Conservation (phyloP, 2,797 vertebrate species). For the Pangasius macronema region DNA sequence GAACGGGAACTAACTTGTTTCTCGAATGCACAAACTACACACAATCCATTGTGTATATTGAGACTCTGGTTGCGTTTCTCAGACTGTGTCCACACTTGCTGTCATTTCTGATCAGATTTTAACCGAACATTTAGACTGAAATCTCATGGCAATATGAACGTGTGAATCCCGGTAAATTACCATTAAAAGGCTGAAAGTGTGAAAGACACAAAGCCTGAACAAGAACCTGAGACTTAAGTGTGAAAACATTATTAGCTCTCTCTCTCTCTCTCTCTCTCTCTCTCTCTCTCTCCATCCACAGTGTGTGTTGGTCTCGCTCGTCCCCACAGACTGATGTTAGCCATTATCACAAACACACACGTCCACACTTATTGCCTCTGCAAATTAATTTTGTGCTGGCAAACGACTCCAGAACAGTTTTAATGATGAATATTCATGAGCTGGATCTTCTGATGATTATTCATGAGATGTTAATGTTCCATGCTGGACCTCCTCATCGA, state of each 20-base stretch:
- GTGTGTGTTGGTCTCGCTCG: background rate
- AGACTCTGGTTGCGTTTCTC: background rate
- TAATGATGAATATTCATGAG: slow-evolving; percentile 3
- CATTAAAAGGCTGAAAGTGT: background rate
- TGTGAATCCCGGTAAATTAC: background rate
- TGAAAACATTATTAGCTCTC: background rate
- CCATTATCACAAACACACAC: slow-evolving; percentile 44
- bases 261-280: background rate
- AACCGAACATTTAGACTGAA: background rate
- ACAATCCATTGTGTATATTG: background rate
- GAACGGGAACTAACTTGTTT: background rate
- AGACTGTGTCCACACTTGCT: background rate
- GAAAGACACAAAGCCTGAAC: background rate
- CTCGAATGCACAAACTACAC: background rate
- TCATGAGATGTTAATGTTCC: slow-evolving; percentile 7
- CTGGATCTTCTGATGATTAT: slow-evolving; percentile 8
- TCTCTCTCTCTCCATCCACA: background rate
- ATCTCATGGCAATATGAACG: background rate
- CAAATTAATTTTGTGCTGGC: slow-evolving; percentile 1
- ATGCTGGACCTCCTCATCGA: background rate
- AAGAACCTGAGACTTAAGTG: background rate
- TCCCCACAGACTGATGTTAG: background rate
- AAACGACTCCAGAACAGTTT: slow-evolving; percentile 2
- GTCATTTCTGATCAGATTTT: background rate
- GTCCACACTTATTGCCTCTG: background rate